Evolutionary conservation across 2,797 vertebrate species (phyloP).

Genomic region (Ispidina lecontei): DNA sequence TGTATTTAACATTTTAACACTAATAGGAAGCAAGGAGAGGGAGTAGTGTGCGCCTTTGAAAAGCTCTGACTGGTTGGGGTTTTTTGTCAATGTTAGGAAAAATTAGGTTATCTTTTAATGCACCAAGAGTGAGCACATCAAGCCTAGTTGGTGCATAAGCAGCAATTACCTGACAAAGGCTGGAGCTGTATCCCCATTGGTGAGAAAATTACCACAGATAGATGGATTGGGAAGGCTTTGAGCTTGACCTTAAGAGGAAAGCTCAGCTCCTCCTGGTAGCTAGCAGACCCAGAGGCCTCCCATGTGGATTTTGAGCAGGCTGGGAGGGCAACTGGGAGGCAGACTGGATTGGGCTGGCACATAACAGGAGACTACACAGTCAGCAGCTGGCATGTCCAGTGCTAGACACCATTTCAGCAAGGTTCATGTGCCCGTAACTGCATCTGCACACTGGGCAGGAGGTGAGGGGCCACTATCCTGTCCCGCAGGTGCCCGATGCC

Average conservation of each 20-base stretch:
- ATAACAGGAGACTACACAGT: background rate
- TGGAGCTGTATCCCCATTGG: background rate
- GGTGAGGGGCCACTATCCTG: background rate
- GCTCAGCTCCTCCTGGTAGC: background rate
- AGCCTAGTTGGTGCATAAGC: background rate
- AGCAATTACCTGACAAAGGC: background rate
- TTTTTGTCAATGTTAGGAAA: background rate
- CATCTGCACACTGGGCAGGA: background rate
- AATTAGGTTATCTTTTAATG: background rate
- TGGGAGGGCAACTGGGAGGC: background rate
- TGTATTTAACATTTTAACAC: background rate
- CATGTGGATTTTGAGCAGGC: background rate
- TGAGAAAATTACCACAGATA: background rate
- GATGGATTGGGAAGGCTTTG: background rate
- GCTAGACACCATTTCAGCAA: background rate
- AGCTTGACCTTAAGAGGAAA: background rate
- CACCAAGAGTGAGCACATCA: background rate
- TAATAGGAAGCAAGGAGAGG: background rate
- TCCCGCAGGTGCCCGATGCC: rapidly evolving
- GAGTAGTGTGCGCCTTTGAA: background rate
- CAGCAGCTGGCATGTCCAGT: background rate
- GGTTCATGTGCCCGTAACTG: background rate
- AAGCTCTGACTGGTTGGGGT: background rate
- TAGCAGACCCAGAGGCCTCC: background rate
- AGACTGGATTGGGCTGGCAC: background rate